Base-by-base conservation (phyloP, 2,888 invertebrate species). In the Nomada ferruginata region DNA sequence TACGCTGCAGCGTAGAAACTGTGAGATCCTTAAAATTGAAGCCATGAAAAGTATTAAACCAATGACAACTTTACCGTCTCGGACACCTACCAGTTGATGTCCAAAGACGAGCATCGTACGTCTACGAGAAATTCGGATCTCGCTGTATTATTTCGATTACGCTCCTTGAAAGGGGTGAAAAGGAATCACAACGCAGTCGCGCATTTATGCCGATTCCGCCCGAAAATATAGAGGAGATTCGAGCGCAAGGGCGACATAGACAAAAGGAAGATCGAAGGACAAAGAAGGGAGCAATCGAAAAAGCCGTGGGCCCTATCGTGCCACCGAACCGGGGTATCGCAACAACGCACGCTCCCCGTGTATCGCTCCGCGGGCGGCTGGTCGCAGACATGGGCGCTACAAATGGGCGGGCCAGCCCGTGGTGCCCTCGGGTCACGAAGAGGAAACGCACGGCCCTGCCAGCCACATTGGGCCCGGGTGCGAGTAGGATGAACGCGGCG, bases 351-450 rank as follows among this genome's bases (percentile, higher is more conserved):
- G 83, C 85, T 87, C 84, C 76, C 75, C 82, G 79, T 88, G 89
- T 90, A 88, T 88, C 88, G 87, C 91, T 91, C 90, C 85, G 88
- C 91, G 90, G 92, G 90, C 92, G 92, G 92, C 91, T 92, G 90
- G 89, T 91, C 90, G 89, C 90, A 92, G 91, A 92, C 91, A 92
- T 90, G 90, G 92, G 92, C 91, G 92, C 92, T 92, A 92, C 92
- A 92, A 92, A 92, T 92, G 91, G 92, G 92, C 92, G 92, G 92
- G 87, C 90, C 91, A 87, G 91, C 79, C 90, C 88, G 89, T 86
- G 89, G 87, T 92, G 91, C 92, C 92, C 91, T 91, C 89, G 87
- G 91, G 92, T 92, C 92, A 92, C 90, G 89, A 87, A 84, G 85
- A 89, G 87, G 87, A 90, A 90, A 90, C 87, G 89, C 88, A 87